These are phyloP conservation scores for Nomia melanderi DNA, from an alignment of 1,140 invertebrate species.

Conservation along the genomic window DNA sequence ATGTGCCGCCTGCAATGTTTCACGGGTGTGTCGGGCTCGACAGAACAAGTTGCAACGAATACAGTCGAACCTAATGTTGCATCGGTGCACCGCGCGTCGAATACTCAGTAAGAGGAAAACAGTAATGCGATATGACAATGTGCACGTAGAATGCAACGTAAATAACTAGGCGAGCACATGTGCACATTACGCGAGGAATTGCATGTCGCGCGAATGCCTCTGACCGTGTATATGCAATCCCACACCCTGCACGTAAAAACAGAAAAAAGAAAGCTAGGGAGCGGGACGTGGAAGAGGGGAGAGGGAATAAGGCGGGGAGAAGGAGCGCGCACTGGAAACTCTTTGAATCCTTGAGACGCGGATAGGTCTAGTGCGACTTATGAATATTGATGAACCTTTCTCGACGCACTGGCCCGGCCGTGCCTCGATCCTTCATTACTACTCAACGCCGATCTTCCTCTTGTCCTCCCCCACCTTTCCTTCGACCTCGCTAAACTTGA, in stretches of 20 bases:
- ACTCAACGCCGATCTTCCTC: constrained; percentile 28
- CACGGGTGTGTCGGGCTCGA: no score
- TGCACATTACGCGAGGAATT: constrained; percentile 20
- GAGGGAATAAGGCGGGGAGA: constrained; percentile 35
- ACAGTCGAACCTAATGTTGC: neutral
- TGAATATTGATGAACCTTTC: constrained; percentile 81
- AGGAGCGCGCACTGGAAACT: constrained; percentile 58
- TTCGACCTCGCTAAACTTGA: neutral
- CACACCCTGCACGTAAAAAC: constrained; percentile 29
- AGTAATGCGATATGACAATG: constrained; percentile 19
- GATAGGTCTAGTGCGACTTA: constrained; percentile 74
- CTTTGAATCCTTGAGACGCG: constrained; percentile 74
- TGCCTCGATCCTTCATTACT: constrained; percentile 52
- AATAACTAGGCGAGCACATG: constrained; percentile 8
- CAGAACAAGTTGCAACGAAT: neutral
- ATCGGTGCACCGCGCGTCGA: neutral
- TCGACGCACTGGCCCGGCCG: constrained; percentile 51
- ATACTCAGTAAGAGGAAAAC: neutral
- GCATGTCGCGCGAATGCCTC: constrained; percentile 23
- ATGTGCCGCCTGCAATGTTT: no score
- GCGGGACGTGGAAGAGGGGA: constrained; percentile 35
- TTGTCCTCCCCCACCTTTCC: constrained; percentile 9
- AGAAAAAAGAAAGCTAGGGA: constrained; percentile 25
- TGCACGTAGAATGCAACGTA: neutral
- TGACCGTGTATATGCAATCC: neutral